Conservation (phyloP, 2,888 invertebrate species). For the Rhaphigaster nebulosa region DNA sequence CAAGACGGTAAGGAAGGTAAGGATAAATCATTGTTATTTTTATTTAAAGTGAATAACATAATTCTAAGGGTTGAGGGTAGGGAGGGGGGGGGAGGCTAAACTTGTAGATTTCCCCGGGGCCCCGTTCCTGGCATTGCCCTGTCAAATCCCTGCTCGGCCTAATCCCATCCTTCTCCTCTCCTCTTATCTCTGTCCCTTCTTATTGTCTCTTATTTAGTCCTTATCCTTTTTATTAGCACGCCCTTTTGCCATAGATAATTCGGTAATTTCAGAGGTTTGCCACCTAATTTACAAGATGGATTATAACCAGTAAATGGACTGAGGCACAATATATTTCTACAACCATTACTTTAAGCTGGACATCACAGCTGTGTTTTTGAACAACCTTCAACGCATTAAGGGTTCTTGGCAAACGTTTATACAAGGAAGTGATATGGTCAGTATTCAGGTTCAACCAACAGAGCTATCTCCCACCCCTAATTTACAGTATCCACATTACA, state of each 20-base stretch:
- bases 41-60: slow-evolving; percentile 49
- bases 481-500: no score
- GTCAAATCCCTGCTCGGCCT: slow-evolving; percentile 43
- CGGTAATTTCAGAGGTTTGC: neutral
- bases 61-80: slow-evolving; percentile 1
- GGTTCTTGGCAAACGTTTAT: no score
- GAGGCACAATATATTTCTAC: neutral
- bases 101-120: slow-evolving; percentile 33
- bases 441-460: no score
- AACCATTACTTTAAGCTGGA: no score
- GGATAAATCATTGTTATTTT: slow-evolving; percentile 42
- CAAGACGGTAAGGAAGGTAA: slow-evolving; percentile 14
- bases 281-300: neutral
- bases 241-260: neutral
- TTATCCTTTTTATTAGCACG: slow-evolving; percentile 21
- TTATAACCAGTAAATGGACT: neutral
- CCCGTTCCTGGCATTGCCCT: slow-evolving; percentile 46
- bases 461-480: no score
- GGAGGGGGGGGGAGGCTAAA: neutral
- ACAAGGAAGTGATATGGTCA: no score
- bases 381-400: no score
- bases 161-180: slow-evolving; percentile 41
- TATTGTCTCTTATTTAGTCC: slow-evolving; percentile 26
- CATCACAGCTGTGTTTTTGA: no score
- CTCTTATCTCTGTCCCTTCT: slow-evolving; percentile 24